These are phyloP conservation scores for Phragmatobia fuliginosa DNA, from an alignment of 2,888 invertebrate species.

Conservation along the genomic window DNA sequence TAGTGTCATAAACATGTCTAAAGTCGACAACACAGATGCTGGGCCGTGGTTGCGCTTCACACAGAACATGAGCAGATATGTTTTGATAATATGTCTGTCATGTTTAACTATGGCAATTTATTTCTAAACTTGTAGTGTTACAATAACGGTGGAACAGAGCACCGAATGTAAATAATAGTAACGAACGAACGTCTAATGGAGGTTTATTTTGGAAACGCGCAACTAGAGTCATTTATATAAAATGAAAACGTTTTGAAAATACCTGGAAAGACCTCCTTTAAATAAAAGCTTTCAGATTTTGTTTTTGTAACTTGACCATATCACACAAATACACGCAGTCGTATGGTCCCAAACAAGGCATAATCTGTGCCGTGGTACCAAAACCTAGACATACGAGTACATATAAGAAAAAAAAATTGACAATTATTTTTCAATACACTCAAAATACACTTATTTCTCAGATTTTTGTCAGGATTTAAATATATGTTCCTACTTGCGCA, in stretches of 20 bases:
- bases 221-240: too few species aligned
- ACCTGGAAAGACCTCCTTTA: too few species aligned
- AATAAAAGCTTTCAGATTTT: too few species aligned
- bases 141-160: background rate
- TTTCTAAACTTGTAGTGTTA: background rate
- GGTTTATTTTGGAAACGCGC: too few species aligned
- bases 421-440: too few species aligned
- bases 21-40: background rate
- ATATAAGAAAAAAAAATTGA: background rate
- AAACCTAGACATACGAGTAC: too few species aligned
- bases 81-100: slow-evolving; percentile 11
- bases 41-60: slow-evolving; percentile 2
- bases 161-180: background rate
- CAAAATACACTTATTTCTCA: background rate
- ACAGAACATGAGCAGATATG: slow-evolving; percentile 1
- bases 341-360: background rate
- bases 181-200: too few species aligned
- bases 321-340: background rate
- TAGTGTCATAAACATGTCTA: background rate
- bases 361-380: background rate
- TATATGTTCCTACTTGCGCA: background rate
- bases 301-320: too few species aligned
- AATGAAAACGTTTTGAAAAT: too few species aligned
- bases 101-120: background rate
- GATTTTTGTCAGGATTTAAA: background rate